Conservation (phyloP, 2,888 invertebrate genomes). For the Tubulanus polymorphus region DNA sequence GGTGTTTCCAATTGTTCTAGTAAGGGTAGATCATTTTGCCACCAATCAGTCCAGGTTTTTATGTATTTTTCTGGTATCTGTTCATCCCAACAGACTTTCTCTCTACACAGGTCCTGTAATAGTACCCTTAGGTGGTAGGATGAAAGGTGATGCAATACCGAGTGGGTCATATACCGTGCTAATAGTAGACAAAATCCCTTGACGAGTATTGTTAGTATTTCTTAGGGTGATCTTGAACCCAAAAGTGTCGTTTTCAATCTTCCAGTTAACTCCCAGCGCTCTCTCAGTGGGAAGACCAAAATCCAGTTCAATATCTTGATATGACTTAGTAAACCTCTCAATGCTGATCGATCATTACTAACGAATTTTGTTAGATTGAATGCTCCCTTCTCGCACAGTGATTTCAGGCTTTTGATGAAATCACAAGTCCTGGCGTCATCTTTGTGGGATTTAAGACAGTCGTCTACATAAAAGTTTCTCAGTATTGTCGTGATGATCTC, state of each 20-base stretch:
- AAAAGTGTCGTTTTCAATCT: conserved; percentile 5
- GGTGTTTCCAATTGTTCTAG: background rate
- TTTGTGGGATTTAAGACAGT: conserved; percentile 15
- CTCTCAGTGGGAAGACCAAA: background rate
- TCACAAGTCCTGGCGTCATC: background rate
- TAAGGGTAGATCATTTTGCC: background rate
- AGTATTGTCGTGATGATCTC: conserved; percentile 11
- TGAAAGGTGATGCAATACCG: background rate
- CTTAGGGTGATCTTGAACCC: conserved; percentile 5
- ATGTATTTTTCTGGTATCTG: background rate
- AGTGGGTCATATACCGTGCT: background rate
- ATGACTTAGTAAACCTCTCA: conserved; percentile 1
- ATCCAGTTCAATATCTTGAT: background rate
- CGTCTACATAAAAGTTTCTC: conserved; percentile 17
- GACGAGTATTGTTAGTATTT: background rate
- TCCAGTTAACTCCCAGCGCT: background rate
- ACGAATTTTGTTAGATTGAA: conserved; percentile 11
- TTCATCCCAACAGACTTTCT: background rate
- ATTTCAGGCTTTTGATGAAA: conserved; percentile 8
- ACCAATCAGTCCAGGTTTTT: background rate
- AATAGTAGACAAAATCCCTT: conserved; percentile 1
- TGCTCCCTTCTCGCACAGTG: conserved; percentile 9
- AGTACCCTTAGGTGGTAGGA: conserved; percentile 3
- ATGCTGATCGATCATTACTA: background rate
- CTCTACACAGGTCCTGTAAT: conserved; percentile 5